Conservation (phyloP, 1,140 invertebrate species). For the Leguminivora glycinivorella region DNA sequence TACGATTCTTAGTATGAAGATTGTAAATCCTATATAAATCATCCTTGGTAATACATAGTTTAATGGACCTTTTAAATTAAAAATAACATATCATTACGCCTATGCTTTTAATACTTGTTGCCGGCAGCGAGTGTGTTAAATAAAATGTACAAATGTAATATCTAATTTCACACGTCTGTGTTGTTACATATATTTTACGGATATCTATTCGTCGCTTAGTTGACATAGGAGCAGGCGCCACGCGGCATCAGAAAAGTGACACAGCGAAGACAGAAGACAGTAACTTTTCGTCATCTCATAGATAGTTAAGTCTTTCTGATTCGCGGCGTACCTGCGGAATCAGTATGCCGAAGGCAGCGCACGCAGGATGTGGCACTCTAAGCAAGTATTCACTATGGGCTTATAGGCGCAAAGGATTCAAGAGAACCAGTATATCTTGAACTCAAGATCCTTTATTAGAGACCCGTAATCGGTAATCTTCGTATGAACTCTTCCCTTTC, state of each 20-base stretch:
- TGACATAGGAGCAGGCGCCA: slow-evolving; percentile 9
- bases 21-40: no score
- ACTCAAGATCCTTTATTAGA: neutral
- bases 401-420: neutral
- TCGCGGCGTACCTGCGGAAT: neutral
- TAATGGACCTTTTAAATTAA: no score
- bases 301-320: neutral
- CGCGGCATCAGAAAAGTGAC: neutral
- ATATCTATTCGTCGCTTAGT: neutral
- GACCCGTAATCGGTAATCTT: neutral
- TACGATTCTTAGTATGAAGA: no score
- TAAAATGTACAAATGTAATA: no score
- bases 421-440: neutral
- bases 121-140: no score
- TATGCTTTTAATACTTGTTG: neutral
- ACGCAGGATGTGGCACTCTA: neutral
- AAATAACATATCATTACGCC: neutral
- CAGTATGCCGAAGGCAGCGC: slow-evolving; percentile 15
- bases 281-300: neutral
- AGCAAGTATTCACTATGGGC: neutral
- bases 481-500: neutral
- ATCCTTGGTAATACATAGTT: no score
- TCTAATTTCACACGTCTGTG: neutral
- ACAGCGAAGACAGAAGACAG: neutral
- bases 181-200: neutral